Percentiles rank a stretch among this genome's conserved stretches.
Conservation (phyloP, 2,888 invertebrate genomes). For the Leptopilina drosophilae region DNA sequence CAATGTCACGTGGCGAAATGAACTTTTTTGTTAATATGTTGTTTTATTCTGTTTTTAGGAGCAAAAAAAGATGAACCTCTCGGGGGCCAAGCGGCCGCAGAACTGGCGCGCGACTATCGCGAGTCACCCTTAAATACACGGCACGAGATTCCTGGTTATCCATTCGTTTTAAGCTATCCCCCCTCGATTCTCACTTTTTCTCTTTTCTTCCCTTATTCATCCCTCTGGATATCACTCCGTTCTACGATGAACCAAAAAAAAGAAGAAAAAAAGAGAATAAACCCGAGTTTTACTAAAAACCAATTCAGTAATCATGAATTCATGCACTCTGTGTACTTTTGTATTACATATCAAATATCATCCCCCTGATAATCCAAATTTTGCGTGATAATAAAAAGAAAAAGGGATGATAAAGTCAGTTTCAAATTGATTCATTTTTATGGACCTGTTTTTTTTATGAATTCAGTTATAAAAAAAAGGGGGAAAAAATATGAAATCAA, state of each 20-base stretch:
- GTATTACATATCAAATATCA: conserved; percentile 10
- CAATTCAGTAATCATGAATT: conserved; percentile 19
- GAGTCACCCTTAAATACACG: conserved; percentile 58
- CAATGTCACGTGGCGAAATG: too few species aligned
- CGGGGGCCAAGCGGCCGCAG: conserved; percentile 54
- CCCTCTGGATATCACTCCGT: conserved; percentile 18
- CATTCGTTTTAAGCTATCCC: conserved; percentile 36
- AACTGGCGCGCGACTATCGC: conserved; percentile 57
- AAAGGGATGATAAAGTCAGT: conserved; percentile 8
- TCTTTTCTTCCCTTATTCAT: conserved; percentile 16
- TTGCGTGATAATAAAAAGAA: neutral
- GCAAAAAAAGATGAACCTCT: conserved; percentile 40
- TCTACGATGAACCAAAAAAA: conserved; percentile 23
- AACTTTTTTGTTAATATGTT: too few species aligned
- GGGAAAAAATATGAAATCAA: neutral
- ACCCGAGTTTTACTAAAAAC: conserved; percentile 11
- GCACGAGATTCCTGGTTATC: conserved; percentile 16
- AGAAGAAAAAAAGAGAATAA: conserved; percentile 1
- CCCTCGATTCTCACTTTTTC: conserved; percentile 1
- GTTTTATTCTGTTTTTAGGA: too few species aligned
- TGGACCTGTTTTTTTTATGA: neutral
- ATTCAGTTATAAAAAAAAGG: neutral
- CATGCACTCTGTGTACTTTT: neutral
- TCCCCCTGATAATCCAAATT: neutral
- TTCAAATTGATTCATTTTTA: conserved; percentile 12